Conservation (phyloP, 2,113 vertebrate species). For the Lagopus leucura region DNA sequence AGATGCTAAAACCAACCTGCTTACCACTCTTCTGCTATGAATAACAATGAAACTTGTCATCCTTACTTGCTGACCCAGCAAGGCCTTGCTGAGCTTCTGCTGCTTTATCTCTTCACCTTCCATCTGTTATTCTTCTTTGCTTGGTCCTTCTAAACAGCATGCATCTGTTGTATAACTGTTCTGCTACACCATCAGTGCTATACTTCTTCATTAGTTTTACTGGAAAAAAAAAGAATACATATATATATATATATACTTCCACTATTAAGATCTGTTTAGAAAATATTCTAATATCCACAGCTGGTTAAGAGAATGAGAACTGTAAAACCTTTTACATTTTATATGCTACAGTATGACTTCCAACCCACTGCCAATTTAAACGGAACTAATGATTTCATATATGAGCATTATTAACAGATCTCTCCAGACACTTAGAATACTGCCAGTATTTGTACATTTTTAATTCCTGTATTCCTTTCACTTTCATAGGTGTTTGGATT, state of each 20-base stretch:
- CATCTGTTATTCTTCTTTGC: neutral
- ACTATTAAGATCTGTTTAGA: neutral
- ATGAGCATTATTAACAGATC: accelerated
- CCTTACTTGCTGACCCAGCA: neutral
- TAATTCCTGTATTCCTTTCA: neutral
- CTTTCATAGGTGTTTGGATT: constrained; percentile 86
- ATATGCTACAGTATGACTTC: neutral
- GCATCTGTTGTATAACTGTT: neutral
- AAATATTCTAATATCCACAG: neutral
- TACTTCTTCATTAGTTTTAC: neutral
- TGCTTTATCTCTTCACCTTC: neutral
- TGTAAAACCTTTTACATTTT: neutral
- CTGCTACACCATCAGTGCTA: neutral
- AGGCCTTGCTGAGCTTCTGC: neutral
- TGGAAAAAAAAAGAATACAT: neutral
- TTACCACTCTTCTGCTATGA: neutral
- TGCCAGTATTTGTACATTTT: neutral
- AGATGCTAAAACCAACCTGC: neutral
- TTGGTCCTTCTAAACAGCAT: neutral
- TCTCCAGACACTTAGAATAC: neutral
- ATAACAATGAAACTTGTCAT: neutral
- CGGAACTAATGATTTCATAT: neutral
- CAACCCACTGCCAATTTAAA: neutral
- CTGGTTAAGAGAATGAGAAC: neutral
- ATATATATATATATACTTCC: neutral